Evolutionary conservation across 2,113 vertebrate species (phyloP).

Genomic region (Nettapus auritus): DNA sequence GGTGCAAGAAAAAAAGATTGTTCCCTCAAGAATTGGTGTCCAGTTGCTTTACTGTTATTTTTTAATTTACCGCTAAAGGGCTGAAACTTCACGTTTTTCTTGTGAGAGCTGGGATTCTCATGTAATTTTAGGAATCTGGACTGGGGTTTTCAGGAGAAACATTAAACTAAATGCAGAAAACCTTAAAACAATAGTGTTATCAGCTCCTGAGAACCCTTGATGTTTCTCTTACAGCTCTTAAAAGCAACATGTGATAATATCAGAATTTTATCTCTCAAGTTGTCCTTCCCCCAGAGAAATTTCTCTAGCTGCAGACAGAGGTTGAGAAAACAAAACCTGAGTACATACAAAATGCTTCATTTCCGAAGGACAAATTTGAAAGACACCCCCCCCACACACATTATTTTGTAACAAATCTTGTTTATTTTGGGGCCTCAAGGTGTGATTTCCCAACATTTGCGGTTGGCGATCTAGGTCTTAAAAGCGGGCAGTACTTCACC

Average conservation of each 20-base stretch:
- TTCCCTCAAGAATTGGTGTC: background rate
- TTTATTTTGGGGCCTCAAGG: background rate
- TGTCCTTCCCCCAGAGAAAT: background rate
- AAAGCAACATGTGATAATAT: background rate
- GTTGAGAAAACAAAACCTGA: constrained; percentile 20
- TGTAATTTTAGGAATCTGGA: background rate
- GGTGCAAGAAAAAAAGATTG: background rate
- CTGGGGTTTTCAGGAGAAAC: background rate
- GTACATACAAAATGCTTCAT: background rate
- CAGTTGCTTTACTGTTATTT: background rate
- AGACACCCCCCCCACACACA: background rate
- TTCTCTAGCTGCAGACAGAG: background rate
- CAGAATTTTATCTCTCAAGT: background rate
- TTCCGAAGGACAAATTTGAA: background rate
- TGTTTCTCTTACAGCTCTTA: background rate
- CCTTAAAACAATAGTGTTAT: background rate
- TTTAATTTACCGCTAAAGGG: background rate
- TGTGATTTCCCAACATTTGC: background rate
- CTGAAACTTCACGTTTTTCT: background rate
- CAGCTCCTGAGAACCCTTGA: background rate
- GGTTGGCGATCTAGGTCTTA: background rate
- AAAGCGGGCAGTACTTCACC: background rate
- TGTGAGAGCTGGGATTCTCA: background rate
- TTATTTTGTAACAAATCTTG: background rate
- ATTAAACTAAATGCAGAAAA: background rate